Evolutionary conservation across 2,113 vertebrate species (phyloP).

Genomic region (Cyprinodon brontotheroides): DNA sequence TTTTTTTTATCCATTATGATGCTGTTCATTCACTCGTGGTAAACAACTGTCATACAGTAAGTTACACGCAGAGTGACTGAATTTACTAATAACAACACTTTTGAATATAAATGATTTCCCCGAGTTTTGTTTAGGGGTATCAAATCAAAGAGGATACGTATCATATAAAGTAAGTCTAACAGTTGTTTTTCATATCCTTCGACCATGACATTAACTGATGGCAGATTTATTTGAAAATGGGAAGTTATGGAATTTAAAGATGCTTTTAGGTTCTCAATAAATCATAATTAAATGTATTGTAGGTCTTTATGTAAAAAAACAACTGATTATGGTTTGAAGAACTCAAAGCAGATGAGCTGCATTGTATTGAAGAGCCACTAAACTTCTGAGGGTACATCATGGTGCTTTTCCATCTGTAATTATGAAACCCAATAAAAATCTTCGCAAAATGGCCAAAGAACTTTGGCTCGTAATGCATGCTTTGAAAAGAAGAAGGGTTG

Average conservation of each 20-base stretch:
- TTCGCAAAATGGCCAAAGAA: slow-evolving; percentile 16
- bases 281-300: neutral
- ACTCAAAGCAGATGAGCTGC: slow-evolving; percentile 31
- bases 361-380: slow-evolving; percentile 25
- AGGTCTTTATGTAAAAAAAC: neutral
- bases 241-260: neutral
- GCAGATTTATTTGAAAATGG: neutral
- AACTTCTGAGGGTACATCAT: slow-evolving; percentile 22
- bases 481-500: slow-evolving; percentile 19
- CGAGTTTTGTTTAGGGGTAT: neutral
- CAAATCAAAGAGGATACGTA: neutral
- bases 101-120: neutral
- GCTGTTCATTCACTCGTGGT: too few species aligned
- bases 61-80: neutral
- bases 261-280: neutral
- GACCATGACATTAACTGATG: neutral
- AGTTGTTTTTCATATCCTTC: neutral
- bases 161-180: neutral
- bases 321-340: slow-evolving; percentile 17
- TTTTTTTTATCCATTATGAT: neutral
- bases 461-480: slow-evolving; percentile 17
- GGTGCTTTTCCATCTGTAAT: slow-evolving; percentile 30
- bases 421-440: slow-evolving; percentile 21
- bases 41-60: neutral
- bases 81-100: neutral